Conservation (phyloP, 1,140 invertebrate genomes). For the Neodiprion lecontei region DNA sequence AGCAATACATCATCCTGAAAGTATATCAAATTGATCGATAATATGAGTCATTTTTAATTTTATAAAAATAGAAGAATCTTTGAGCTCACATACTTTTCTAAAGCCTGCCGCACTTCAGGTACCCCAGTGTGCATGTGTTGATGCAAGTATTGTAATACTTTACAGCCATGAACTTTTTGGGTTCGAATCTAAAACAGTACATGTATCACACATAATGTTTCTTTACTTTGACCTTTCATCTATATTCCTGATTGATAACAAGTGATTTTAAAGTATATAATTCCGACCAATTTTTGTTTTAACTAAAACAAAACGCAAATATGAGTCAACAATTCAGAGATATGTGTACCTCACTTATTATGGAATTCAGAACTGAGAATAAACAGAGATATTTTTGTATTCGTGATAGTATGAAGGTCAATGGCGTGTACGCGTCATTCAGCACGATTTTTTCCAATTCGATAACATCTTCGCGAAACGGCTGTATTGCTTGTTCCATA, state of each 20-base stretch:
- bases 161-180: constrained; percentile 66
- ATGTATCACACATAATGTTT: no score
- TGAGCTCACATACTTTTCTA: constrained; percentile 58
- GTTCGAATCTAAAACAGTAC: constrained; percentile 50
- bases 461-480: constrained; percentile 64
- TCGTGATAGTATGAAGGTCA: constrained; percentile 61
- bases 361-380: constrained; percentile 62
- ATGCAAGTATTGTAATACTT: constrained; percentile 65
- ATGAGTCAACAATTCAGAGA: background rate
- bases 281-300: no score
- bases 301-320: no score
- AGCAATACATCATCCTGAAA: constrained; percentile 71
- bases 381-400: constrained; percentile 63
- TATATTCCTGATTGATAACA: no score
- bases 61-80: constrained; percentile 16
- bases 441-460: constrained; percentile 64
- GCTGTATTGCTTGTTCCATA: constrained; percentile 63
- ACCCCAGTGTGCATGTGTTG: constrained; percentile 65
- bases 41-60: constrained; percentile 19
- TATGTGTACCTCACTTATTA: constrained; percentile 60
- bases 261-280: no score
- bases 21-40: constrained; percentile 23
- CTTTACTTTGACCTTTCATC: no score
- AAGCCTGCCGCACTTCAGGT: constrained; percentile 57
- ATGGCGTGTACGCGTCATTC: constrained; percentile 61